Evolutionary conservation across 2,888 invertebrate genomes (phyloP).

Genomic region (Drosophila maculinotata): DNA sequence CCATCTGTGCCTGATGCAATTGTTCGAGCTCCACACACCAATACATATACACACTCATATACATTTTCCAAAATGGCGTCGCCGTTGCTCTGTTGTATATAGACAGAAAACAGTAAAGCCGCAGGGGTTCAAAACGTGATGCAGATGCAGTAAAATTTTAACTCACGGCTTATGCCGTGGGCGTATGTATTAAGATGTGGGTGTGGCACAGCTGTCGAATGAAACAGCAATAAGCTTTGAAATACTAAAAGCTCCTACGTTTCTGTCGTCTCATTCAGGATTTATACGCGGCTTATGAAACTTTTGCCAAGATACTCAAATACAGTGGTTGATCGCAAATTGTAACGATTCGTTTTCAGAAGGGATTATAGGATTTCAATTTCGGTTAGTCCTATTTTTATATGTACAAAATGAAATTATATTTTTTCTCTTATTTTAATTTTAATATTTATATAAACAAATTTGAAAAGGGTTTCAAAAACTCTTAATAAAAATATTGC

Average conservation of each 20-base stretch:
- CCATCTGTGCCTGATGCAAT: conserved; percentile 74
- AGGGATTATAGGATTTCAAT: background rate
- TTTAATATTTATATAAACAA: too few species aligned
- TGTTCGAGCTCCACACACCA: conserved; percentile 52
- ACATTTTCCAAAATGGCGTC: conserved; percentile 76
- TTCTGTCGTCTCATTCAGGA: conserved; percentile 46
- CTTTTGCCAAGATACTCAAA: conserved; percentile 47
- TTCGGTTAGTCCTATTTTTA: too few species aligned
- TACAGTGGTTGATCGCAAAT: conserved; percentile 4
- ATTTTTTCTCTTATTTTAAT: too few species aligned
- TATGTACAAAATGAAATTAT: too few species aligned
- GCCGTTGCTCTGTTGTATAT: conserved; percentile 29
- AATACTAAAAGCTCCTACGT: conserved; percentile 14
- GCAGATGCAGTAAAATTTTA: conserved; percentile 53
- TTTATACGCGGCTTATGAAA: conserved; percentile 61
- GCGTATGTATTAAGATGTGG: conserved; percentile 37
- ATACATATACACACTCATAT: conserved; percentile 19
- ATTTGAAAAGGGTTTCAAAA: too few species aligned
- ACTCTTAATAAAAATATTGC: too few species aligned
- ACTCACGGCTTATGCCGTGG: conserved; percentile 34
- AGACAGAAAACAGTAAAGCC: conserved; percentile 69
- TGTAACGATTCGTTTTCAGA: background rate
- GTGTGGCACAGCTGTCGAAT: conserved; percentile 50
- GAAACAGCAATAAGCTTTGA: conserved; percentile 42
- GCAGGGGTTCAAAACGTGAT: conserved; percentile 65